Base-by-base conservation (phyloP, 2,888 invertebrate genomes). In the Drosophila neonasuta region DNA sequence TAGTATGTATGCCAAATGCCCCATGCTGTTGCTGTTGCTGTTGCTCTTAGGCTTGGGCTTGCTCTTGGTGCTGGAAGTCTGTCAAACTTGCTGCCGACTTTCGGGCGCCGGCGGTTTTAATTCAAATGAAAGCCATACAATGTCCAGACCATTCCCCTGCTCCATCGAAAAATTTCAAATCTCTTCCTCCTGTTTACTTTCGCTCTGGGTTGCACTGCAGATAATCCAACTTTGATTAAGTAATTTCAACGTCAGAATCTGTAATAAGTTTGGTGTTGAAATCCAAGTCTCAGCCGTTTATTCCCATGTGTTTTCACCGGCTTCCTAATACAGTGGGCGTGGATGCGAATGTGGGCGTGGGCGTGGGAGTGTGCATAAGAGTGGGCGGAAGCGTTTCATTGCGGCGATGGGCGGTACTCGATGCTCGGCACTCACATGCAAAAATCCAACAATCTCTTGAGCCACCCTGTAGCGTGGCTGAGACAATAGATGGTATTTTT, bases 151-250 rank as follows among this genome's bases (percentile, higher is more conserved):
- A 34, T 41, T 34, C 46, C 36, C 36, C 54, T n/a, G 6, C n/a
- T n/a, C 5, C 36, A 36, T 5, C 36, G 3, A 10, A 61, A 54
- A 24, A 24, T 24, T 65, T 54, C 39, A 36, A 52, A 56, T 56
- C 15, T 50, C 59, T 60, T 46, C 54, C 46, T 54, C 39, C 67
- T 73, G 75, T 74, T 78, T 79, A 68, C 71, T 73, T 42, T 51
- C 69, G 20, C 20, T 44, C 45, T 62, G 70, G 65, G 74, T 72
- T 77, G 75, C 50, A 55, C 42, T 76, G 71, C 66, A 81, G 88
- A 88, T 89, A 89, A 89, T 89, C 89, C 89, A 88, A 88, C 88
- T 88, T 89, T 89, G 89, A 89, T 89, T 89, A 89, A 89, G 88
- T 87, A 89, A 89, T 89, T 88, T 87, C 77, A 58, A 59, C 69